These are phyloP conservation scores for Oscheius sp. DNA, from an alignment of 2,888 invertebrate species.

Conservation along the genomic window DNA sequence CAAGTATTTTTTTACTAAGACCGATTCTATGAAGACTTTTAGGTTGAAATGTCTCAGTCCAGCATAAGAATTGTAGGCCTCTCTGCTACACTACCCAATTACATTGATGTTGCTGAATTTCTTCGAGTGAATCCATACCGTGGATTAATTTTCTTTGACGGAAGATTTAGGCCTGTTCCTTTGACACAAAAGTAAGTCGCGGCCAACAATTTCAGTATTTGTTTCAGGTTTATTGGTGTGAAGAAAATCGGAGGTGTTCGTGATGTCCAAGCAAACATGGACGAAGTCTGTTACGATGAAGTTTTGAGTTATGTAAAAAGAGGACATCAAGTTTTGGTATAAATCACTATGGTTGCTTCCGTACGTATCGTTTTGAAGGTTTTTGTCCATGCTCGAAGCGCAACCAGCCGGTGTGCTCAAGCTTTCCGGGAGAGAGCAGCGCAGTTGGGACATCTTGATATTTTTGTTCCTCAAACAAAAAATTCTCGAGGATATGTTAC, in stretches of 20 bases:
- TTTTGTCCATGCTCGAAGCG: conserved; percentile 97
- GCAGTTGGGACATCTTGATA: conserved; percentile 49
- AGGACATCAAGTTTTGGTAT: conserved; percentile 84
- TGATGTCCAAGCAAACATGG: conserved; percentile 51
- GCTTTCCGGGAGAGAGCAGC: conserved; percentile 85
- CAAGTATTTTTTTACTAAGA: no score
- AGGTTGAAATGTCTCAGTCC: conserved; percentile 77
- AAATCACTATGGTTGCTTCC: neutral
- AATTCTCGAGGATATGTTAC: conserved; percentile 49
- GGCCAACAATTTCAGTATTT: neutral
- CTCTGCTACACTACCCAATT: conserved; percentile 95
- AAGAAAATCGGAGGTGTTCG: conserved; percentile 46
- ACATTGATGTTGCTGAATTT: conserved; percentile 93
- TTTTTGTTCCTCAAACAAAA: conserved; percentile 52
- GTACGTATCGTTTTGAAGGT: conserved; percentile 82
- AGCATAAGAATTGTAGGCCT: conserved; percentile 90
- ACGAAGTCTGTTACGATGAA: conserved; percentile 85
- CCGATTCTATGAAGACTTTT: no score
- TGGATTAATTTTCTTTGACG: conserved; percentile 79
- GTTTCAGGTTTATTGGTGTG: conserved; percentile 67
- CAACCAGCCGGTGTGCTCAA: conserved; percentile 89
- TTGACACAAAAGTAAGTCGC: conserved; percentile 60
- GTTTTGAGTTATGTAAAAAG: conserved; percentile 86
- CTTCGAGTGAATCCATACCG: conserved; percentile 88
- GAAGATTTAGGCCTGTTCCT: conserved; percentile 89